Percentiles rank a stretch among this genome's conserved stretches.
Evolutionary conservation across 2,797 vertebrate genomes (phyloP).

Genomic region (Anguilla marmorata): DNA sequence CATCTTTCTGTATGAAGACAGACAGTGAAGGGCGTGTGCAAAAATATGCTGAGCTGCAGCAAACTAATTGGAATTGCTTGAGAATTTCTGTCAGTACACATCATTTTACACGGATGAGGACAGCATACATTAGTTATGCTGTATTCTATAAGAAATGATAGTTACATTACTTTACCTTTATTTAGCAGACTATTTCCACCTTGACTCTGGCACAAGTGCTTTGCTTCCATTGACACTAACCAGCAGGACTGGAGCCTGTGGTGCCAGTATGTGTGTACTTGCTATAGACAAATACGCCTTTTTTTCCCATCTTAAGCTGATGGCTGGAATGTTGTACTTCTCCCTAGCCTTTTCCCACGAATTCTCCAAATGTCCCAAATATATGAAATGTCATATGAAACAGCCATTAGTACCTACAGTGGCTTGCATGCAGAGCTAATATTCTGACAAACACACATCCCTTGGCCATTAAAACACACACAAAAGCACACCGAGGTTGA

Average conservation of each 20-base stretch:
- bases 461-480: not conserved
- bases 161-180: too few species aligned
- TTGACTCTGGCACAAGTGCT: not conserved
- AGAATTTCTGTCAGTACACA: not conserved
- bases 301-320: not conserved
- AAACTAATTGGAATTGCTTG: not conserved
- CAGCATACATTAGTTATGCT: not conserved
- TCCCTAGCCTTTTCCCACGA: not conserved
- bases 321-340: not conserved
- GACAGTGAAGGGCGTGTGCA: not conserved
- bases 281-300: not conserved
- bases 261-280: not conserved
- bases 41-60: not conserved
- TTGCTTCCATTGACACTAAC: not conserved
- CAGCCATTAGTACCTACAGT: not conserved
- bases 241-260: not conserved
- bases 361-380: not conserved
- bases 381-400: not conserved
- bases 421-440: not conserved
- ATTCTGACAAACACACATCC: not conserved
- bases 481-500: not conserved
- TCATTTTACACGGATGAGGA: not conserved
- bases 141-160: not conserved
- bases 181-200: not conserved
- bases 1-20: not conserved